Evolutionary conservation across 1,140 invertebrate species (phyloP).

Genomic region (Drosophila seguyi): DNA sequence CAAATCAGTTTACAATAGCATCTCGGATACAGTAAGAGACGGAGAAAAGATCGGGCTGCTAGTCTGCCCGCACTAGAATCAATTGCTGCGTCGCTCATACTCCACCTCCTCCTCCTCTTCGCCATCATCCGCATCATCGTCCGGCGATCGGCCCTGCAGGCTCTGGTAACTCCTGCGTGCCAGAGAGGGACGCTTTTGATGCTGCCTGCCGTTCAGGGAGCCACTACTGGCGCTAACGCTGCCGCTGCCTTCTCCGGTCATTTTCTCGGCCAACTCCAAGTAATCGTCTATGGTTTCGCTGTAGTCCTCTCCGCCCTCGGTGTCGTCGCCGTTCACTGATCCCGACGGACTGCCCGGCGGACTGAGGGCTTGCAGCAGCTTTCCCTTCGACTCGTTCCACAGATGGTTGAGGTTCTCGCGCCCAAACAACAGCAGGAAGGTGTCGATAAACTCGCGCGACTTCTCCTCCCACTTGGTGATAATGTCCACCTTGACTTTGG

Average conservation of each 20-base stretch:
- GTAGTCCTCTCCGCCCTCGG: conserved; percentile 73
- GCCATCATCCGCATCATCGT: conserved; percentile 21
- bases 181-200: conserved; percentile 23
- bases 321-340: conserved; percentile 87
- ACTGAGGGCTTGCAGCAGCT: conserved; percentile 94
- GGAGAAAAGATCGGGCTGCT: conserved; percentile 7
- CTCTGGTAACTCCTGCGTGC: conserved; percentile 41
- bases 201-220: conserved; percentile 34
- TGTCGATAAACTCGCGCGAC: conserved; percentile 97
- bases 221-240: conserved; percentile 28
- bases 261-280: conserved; percentile 49
- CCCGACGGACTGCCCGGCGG: conserved; percentile 91
- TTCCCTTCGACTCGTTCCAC: conserved; percentile 95
- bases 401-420: conserved; percentile 94
- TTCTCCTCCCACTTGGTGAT: conserved; percentile 99
- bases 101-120: conserved; percentile 21
- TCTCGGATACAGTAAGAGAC: conserved; percentile 25
- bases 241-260: conserved; percentile 10
- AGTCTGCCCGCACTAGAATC: conserved; percentile 26
- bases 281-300: conserved; percentile 63
- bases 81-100: conserved; percentile 37
- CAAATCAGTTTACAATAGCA: conserved; percentile 67
- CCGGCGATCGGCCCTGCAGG: conserved; percentile 21
- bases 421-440: conserved; percentile 96
- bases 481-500: conserved; percentile 94